Conservation (phyloP, 1,140 invertebrate genomes). For the Drosophila chauvacae region DNA sequence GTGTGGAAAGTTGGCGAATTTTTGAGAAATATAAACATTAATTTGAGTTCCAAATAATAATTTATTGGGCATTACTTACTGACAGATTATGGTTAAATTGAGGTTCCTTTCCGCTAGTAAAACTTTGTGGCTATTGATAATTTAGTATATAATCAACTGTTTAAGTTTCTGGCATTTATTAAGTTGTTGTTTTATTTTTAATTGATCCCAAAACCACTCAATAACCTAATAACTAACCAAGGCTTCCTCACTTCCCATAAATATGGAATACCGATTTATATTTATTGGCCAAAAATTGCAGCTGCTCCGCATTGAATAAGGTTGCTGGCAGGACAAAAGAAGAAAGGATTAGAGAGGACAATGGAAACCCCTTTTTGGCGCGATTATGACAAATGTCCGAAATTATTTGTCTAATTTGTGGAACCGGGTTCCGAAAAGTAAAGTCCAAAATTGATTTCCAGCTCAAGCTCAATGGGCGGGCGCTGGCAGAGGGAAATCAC, state of each 20-base stretch:
- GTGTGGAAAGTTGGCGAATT: neutral
- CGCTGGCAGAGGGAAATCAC: conserved; percentile 57
- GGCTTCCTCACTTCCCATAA: conserved; percentile 11
- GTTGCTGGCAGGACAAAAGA: neutral
- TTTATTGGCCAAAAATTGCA: conserved; percentile 13
- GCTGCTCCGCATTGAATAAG: neutral
- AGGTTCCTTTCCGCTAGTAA: neutral
- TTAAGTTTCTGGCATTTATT: neutral
- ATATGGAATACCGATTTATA: neutral
- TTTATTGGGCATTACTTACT: neutral
- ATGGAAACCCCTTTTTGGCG: conserved; percentile 38
- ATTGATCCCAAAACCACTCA: neutral
- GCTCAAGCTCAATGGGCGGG: conserved; percentile 32
- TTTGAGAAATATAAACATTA: neutral
- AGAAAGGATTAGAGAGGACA: conserved; percentile 13
- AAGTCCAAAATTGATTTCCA: conserved; percentile 61
- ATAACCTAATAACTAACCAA: conserved; percentile 17
- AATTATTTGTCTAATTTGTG: conserved; percentile 73
- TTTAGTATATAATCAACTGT: too few species aligned
- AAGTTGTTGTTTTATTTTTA: neutral
- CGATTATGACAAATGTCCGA: conserved; percentile 63
- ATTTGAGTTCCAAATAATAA: neutral
- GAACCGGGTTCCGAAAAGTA: conserved; percentile 1
- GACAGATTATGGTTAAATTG: neutral
- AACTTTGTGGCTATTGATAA: neutral